Percentiles rank a stretch among this genome's conserved stretches.
Conservation (phyloP, 2,113 vertebrate genomes). For the Melospiza melodia region DNA sequence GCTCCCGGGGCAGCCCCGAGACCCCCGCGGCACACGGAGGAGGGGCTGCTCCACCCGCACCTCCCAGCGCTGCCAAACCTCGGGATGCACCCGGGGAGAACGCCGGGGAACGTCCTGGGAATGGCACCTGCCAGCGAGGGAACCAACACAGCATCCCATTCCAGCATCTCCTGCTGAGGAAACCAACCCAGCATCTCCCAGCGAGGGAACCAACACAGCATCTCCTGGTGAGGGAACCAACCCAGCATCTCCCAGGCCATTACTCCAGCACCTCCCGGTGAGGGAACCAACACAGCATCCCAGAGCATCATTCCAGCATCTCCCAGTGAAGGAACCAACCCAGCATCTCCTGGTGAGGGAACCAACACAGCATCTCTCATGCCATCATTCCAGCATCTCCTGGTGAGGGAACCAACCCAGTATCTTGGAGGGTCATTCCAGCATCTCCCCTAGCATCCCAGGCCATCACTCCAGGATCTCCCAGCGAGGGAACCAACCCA, state of each 20-base stretch:
- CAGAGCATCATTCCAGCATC: too few species aligned
- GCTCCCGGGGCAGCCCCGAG: accelerated
- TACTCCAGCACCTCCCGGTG: too few species aligned
- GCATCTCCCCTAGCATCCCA: neutral
- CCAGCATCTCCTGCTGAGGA: neutral
- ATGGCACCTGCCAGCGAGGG: accelerated
- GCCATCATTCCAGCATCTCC: too few species aligned
- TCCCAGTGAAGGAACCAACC: too few species aligned
- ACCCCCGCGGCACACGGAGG: accelerated
- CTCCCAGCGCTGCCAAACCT: neutral
- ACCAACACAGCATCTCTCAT: too few species aligned
- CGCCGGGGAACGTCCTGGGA: accelerated
- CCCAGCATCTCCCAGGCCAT: too few species aligned
- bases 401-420: accelerated
- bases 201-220: neutral
- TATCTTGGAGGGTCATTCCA: neutral
- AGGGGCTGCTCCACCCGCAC: accelerated
- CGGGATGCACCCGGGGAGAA: neutral
- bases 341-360: too few species aligned
- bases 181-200: too few species aligned
- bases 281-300: too few species aligned
- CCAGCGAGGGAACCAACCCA: accelerated
- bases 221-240: too few species aligned
- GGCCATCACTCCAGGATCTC: neutral
- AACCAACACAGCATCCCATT: neutral